Base-by-base conservation (phyloP, 2,113 vertebrate species). In the Pterocles gutturalis region DNA sequence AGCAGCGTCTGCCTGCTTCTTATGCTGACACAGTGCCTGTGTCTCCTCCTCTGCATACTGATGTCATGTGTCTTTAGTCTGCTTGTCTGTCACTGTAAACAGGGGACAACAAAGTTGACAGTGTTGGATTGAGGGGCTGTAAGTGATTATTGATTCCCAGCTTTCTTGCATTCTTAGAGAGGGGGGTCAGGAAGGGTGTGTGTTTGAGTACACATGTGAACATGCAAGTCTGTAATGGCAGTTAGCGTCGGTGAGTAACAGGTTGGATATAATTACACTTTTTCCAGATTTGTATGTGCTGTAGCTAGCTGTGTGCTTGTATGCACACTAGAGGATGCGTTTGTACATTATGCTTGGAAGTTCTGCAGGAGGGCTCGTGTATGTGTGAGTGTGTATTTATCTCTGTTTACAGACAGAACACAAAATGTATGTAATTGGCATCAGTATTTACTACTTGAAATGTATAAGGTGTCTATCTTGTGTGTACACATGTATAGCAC, bases 111-210 rank as follows among this genome's bases (percentile, higher is more conserved):
- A 81, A 69, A 92, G 73, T 64, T 95, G 97, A 91, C 95, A 95
- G 94, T 83, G 91, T 79, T 94, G 91, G 96, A 97, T 93, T 97
- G 93, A 97, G 96, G 90, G 76, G 38, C 89, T 96, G 79, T 95
- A 97, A 97, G 92, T 94, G 96, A 75, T 97, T 98, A 97, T 97
- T 96, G 97, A 97, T 97, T 96, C 66, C 75, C 18, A 82, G 77
- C 38, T 57, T 81, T 80, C 86, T 87, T 55, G 34, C 43, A n/a
- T 93, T 96, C 55, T 34, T 62, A 16, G 87, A 70, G 58, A 28
- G 33, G 64, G n/a, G 76, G 31, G 58, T 92, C 43, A 64, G 65
- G 29, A 78, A 67, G 21, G 66, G 62, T 22, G 29, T n/a, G 55
- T 81, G 48, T 70, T 17, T 70, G 86, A 54, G 41, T 66, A 61